phyloP scores from a whole-genome alignment of 2,797 vertebrate genomes.

The Semaprochilodus insignis region DNA sequence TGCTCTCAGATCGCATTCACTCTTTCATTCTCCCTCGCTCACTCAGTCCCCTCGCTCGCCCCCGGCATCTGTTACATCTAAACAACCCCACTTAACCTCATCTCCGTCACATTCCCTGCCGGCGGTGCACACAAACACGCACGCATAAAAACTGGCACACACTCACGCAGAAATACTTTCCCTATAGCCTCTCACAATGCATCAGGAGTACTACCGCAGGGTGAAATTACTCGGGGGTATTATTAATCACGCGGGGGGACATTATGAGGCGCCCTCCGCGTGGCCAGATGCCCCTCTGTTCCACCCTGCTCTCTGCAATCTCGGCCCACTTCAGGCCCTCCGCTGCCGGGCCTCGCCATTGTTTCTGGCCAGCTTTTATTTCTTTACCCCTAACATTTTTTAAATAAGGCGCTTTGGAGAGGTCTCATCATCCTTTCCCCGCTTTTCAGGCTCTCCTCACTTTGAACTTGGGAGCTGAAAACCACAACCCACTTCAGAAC shows the following conservation, averaged over 20 bases:
- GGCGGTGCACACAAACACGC: slow-evolving; percentile 21
- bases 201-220: slow-evolving; percentile 48
- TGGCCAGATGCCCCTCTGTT: slow-evolving; percentile 78
- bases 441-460: slow-evolving; percentile 75
- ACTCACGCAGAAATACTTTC: slow-evolving; percentile 50
- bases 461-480: slow-evolving; percentile 78
- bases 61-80: slow-evolving; percentile 79
- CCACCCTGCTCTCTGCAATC: slow-evolving; percentile 80
- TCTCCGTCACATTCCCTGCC: slow-evolving; percentile 61
- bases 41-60: slow-evolving; percentile 70
- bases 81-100: slow-evolving; percentile 83
- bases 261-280: slow-evolving; percentile 67
- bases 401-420: slow-evolving; percentile 74
- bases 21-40: slow-evolving; percentile 49
- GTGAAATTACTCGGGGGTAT: slow-evolving; percentile 72
- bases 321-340: slow-evolving; percentile 80
- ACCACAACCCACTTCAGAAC: slow-evolving; percentile 67
- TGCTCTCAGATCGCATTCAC: slow-evolving; percentile 47
- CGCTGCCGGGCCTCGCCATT: slow-evolving; percentile 74
- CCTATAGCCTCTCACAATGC: slow-evolving; percentile 58
- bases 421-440: slow-evolving; percentile 79
- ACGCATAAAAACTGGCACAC: slow-evolving; percentile 9
- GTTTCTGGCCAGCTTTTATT: slow-evolving; percentile 78
- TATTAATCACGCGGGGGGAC: slow-evolving; percentile 73
- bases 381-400: slow-evolving; percentile 77